Base-by-base conservation (phyloP, 2,888 invertebrate genomes). In the Pantelozetes paolii region DNA sequence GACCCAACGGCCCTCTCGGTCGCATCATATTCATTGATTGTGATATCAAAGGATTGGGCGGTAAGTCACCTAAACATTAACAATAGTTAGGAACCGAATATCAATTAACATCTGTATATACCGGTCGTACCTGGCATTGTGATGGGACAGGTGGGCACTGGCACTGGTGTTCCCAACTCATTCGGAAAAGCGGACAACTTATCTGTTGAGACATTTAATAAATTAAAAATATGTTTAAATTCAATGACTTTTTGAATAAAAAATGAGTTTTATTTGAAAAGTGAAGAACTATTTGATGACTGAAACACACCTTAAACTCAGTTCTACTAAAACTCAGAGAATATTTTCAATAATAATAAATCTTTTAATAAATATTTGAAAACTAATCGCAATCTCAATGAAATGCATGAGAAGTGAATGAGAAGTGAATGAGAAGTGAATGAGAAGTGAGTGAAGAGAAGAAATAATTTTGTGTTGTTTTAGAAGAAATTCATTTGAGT, bases 81-180 rank as follows among this genome's bases (percentile, higher is more conserved):
- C n/a, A n/a, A n/a, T n/a, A n/a, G n/a, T n/a, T n/a, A n/a, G n/a
- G n/a, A n/a, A n/a, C n/a, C n/a, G n/a, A n/a, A n/a, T n/a, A n/a
- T n/a, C n/a, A n/a, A n/a, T n/a, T n/a, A n/a, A n/a, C n/a, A n/a
- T n/a, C n/a, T n/a, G n/a, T n/a, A n/a, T n/a, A n/a, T n/a, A n/a
- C 15, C n/a, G 32, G n/a, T 2, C 11, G 11, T 36, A 64, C 64
- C 36, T 64, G 32, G 36, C 64, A 64, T 36, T 1, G 64, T 13
- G 8, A 64, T 9, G 36, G 32, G 32, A 8, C 64, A 32, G 36
- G n/a, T 64, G 32, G 64, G 36, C 64, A 64, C 64, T 64, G 64
- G 64, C 64, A 64, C n/a, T n/a, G n/a, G n/a, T n/a, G n/a, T 64
- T 18, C 32, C 64, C 26, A 64, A 20, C 20, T 64, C 64, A 64